Evolutionary conservation across 1,140 invertebrate genomes (phyloP).

Genomic region (Brachionus koreanus): DNA sequence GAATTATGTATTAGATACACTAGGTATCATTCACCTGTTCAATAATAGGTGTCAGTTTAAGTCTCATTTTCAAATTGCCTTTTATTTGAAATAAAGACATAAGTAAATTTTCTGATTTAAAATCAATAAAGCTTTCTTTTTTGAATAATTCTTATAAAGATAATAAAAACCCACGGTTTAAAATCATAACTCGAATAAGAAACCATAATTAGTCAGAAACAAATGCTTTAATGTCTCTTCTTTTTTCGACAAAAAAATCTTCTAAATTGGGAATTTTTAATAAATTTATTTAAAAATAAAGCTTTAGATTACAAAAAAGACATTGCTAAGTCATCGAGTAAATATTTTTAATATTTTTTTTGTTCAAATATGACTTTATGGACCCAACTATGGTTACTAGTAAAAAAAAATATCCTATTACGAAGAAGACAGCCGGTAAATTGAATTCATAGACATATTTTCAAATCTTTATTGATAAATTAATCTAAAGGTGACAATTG

Average conservation of each 20-base stretch:
- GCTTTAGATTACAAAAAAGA: not conserved
- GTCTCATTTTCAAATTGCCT: not conserved
- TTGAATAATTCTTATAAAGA: not conserved
- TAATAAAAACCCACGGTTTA: not conserved
- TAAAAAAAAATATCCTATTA: conserved; percentile 49
- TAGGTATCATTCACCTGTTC: not conserved
- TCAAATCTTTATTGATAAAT: not conserved
- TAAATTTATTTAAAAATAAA: not conserved
- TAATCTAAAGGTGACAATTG: not conserved
- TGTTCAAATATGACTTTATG: conserved; percentile 38
- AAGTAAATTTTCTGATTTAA: not conserved
- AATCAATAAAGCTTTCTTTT: not conserved
- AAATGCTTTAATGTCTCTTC: no score
- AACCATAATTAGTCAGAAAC: no score
- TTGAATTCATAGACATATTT: not conserved
- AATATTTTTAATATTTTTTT: not conserved
- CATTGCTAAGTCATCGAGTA: not conserved
- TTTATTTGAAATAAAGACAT: not conserved
- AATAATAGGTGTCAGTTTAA: not conserved
- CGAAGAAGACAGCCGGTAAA: conserved; percentile 49
- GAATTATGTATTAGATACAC: conserved; percentile 19
- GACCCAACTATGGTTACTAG: conserved; percentile 47
- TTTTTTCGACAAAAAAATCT: no score
- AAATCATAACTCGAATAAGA: not conserved
- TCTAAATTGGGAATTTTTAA: no score